These are phyloP conservation scores for Pangasius sanitwongsei DNA, from an alignment of 2,797 vertebrate species.

Conservation along the genomic window DNA sequence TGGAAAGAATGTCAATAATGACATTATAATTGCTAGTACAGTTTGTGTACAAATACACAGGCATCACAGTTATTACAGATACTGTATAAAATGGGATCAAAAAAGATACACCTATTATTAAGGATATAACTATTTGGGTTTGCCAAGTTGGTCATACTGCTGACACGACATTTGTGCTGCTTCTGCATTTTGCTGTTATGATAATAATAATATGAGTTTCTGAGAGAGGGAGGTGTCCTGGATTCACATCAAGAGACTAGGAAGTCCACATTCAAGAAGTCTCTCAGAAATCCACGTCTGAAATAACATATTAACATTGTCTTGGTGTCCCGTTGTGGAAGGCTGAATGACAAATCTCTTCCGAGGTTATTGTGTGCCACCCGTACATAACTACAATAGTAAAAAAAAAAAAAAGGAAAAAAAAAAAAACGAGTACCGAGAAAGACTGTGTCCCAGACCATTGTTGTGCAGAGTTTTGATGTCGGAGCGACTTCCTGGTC, in stretches of 20 bases:
- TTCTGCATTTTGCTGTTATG: neutral
- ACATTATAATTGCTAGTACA: neutral
- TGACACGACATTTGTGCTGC: neutral
- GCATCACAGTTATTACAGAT: neutral
- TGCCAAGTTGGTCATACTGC: neutral
- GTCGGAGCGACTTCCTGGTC: conserved; percentile 75
- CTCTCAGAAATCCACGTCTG: conserved; percentile 54
- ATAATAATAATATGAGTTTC: conserved; percentile 26
- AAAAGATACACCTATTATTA: neutral
- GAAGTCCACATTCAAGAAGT: conserved; percentile 56
- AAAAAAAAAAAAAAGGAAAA: conserved; percentile 54
- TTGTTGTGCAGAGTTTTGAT: conserved; percentile 77
- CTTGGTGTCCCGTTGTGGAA: conserved; percentile 37
- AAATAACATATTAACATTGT: conserved; percentile 62
- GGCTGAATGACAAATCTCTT: conserved; percentile 59
- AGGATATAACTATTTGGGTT: neutral
- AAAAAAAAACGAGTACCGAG: conserved; percentile 60
- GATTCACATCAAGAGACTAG: conserved; percentile 53
- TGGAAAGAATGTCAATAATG: neutral
- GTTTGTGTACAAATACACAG: neutral
- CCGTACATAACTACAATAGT: conserved; percentile 46
- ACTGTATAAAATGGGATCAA: neutral
- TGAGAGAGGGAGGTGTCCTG: conserved; percentile 43
- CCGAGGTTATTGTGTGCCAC: conserved; percentile 56
- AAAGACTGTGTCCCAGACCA: conserved; percentile 65